phyloP scores from a whole-genome alignment of 2,888 invertebrate species.

The Mythimna loreyi region DNA sequence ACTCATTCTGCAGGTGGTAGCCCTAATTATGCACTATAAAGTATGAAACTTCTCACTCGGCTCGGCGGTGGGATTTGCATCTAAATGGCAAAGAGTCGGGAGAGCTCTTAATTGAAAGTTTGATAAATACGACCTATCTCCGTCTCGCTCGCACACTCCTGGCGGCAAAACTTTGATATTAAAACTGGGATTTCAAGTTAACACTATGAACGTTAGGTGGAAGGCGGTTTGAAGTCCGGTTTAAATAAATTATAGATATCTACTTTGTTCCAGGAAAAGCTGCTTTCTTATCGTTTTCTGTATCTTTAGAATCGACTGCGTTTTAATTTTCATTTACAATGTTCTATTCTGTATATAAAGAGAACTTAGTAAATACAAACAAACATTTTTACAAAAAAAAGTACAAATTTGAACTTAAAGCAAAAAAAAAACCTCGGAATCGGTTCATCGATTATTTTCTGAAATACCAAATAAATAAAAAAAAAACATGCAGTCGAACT shows the following conservation, averaged over 20 bases:
- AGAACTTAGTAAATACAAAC: too few species aligned
- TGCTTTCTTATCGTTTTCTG: neutral
- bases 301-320: too few species aligned
- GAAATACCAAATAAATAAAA: too few species aligned
- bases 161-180: slow-evolving; percentile 69
- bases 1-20: slow-evolving; percentile 53
- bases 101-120: slow-evolving; percentile 86
- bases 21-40: slow-evolving; percentile 69
- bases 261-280: neutral
- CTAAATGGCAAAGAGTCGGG: slow-evolving; percentile 82
- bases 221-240: slow-evolving; percentile 18
- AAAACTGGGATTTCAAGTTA: slow-evolving; percentile 67
- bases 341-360: too few species aligned
- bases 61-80: slow-evolving; percentile 80
- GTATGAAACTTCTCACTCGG: slow-evolving; percentile 71
- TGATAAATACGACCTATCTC: slow-evolving; percentile 75
- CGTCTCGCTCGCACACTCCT: slow-evolving; percentile 50
- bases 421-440: too few species aligned
- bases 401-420: too few species aligned
- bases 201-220: slow-evolving; percentile 56
- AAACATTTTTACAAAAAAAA: too few species aligned
- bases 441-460: too few species aligned
- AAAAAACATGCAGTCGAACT: too few species aligned
- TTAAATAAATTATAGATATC: slow-evolving; percentile 43
- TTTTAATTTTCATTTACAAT: neutral